phyloP scores from a whole-genome alignment of 2,797 vertebrate species.

The Notolabrus celidotus region DNA sequence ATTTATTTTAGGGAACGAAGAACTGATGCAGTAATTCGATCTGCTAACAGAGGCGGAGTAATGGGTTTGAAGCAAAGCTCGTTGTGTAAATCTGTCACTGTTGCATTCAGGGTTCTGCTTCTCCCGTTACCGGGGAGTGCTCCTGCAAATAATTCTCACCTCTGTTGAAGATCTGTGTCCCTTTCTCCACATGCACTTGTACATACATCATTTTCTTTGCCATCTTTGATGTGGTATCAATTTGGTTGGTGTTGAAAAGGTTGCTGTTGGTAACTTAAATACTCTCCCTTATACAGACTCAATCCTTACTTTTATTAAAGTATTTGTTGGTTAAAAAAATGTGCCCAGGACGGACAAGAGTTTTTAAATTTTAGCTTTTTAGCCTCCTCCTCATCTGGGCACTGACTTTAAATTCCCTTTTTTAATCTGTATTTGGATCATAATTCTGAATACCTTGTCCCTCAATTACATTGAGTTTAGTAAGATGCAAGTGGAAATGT shows the following conservation, averaged over 20 bases:
- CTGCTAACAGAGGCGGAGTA: conserved; percentile 42
- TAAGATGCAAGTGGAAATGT: conserved; percentile 45
- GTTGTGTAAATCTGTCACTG: conserved; percentile 52
- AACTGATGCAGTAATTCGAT: conserved; percentile 49
- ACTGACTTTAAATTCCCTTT: conserved; percentile 25
- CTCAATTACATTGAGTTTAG: conserved; percentile 21
- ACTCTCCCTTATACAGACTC: conserved; percentile 40
- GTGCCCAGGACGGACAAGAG: not conserved
- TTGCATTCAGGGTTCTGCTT: conserved; percentile 51
- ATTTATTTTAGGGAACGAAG: conserved; percentile 61
- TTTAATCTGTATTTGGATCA: conserved; percentile 39
- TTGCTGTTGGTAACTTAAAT: conserved; percentile 38
- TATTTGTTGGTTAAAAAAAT: conserved; percentile 44
- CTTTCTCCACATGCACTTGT: conserved; percentile 65
- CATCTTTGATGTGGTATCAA: conserved; percentile 41
- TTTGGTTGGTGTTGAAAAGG: conserved; percentile 45
- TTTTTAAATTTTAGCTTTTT: conserved; percentile 26
- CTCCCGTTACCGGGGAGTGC: conserved; percentile 41
- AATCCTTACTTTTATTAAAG: conserved; percentile 41
- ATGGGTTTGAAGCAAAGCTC: conserved; percentile 29
- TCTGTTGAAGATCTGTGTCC: conserved; percentile 38
- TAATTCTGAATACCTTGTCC: conserved; percentile 30
- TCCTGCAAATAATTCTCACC: conserved; percentile 50
- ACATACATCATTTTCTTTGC: conserved; percentile 60
- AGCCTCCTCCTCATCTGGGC: conserved; percentile 14